Conservation (phyloP, 2,113 vertebrate genomes). For the Percina caprodes region DNA sequence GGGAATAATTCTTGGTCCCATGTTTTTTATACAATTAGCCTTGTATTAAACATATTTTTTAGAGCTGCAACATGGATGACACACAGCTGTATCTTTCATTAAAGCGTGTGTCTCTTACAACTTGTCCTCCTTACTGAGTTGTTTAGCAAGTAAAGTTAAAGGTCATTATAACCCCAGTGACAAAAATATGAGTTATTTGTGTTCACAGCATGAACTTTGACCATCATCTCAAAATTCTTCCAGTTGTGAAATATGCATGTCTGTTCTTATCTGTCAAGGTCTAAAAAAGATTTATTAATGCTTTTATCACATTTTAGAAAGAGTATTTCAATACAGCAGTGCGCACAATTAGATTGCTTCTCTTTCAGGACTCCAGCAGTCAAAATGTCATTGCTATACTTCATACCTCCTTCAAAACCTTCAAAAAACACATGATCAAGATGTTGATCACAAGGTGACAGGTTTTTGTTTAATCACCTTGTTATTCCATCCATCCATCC, state of each 20-base stretch:
- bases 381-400: neutral
- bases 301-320: neutral
- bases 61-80: neutral
- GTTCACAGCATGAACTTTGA: constrained; percentile 11
- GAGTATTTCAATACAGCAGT: neutral
- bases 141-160: neutral
- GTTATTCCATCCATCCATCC: too few relatives aligned
- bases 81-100: neutral
- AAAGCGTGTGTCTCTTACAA: neutral
- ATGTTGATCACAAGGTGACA: neutral
- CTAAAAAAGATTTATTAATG: neutral
- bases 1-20: neutral
- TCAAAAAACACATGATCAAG: neutral
- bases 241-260: constrained; percentile 3
- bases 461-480: neutral
- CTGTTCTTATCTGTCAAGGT: neutral
- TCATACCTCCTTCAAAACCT: neutral
- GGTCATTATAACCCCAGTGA: neutral
- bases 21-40: neutral
- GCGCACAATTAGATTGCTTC: neutral
- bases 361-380: neutral
- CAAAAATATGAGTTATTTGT: neutral
- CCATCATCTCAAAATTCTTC: neutral
- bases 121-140: neutral
- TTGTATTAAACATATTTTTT: neutral